Evolutionary conservation across 2,888 invertebrate species (phyloP).

Genomic region (Hyposoter dolosus): DNA sequence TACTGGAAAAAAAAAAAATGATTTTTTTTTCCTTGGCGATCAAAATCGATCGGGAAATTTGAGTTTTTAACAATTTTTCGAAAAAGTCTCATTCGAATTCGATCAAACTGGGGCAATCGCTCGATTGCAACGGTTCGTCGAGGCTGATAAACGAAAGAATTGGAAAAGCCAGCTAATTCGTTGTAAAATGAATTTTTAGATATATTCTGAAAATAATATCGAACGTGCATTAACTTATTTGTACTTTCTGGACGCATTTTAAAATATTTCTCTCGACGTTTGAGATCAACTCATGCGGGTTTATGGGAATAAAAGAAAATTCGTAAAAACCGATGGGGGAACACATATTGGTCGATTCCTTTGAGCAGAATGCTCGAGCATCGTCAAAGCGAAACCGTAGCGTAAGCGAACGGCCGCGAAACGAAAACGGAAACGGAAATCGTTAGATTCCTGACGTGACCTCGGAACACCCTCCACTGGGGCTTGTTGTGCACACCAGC

Average conservation of each 20-base stretch:
- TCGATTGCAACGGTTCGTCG: no score
- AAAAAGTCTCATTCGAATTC: no score
- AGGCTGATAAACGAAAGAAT: no score
- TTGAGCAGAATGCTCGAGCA: constrained; percentile 25
- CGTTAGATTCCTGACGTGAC: constrained; percentile 39
- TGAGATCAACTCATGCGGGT: background rate
- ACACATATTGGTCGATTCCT: constrained; percentile 27
- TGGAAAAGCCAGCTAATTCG: no score
- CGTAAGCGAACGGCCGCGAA: constrained; percentile 1
- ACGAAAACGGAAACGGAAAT: constrained; percentile 46
- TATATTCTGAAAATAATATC: background rate
- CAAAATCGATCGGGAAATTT: no score
- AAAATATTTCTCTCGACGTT: background rate
- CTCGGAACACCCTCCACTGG: constrained; percentile 22
- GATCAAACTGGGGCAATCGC: no score
- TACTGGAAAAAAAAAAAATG: no score
- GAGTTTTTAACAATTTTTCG: no score
- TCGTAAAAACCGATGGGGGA: constrained; percentile 11
- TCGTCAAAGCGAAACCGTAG: constrained; percentile 23
- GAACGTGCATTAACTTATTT: background rate
- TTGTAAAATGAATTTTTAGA: background rate
- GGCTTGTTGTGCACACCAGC: background rate
- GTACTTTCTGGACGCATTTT: background rate
- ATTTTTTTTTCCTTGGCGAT: no score
- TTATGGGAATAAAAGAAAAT: background rate